These are phyloP conservation scores for Anoplopoma fimbria DNA, from an alignment of 2,113 vertebrate genomes.

Conservation along the genomic window DNA sequence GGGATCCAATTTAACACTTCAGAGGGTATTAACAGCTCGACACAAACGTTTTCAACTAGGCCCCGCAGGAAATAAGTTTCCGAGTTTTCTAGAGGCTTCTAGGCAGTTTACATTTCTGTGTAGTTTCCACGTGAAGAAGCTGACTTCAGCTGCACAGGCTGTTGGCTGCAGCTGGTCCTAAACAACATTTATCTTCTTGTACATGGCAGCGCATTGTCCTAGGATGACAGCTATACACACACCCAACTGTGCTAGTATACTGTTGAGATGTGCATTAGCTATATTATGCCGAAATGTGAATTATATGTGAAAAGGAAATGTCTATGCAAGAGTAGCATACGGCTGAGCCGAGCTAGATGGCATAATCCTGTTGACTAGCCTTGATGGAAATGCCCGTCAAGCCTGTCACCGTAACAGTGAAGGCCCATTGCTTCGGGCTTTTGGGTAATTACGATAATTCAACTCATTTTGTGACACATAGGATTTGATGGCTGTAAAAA, in stretches of 20 bases:
- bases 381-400: conserved; percentile 27
- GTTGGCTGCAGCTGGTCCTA: conserved; percentile 11
- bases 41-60: conserved; percentile 13
- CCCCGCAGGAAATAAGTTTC: conserved; percentile 26
- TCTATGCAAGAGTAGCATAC: background rate
- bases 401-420: background rate
- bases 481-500: background rate
- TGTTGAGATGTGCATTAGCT: background rate
- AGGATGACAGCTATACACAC: background rate
- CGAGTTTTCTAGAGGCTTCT: conserved; percentile 1
- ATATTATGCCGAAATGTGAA: no score
- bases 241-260: background rate
- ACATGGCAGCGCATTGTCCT: background rate
- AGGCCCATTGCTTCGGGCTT: background rate
- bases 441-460: conserved; percentile 1
- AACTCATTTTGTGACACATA: background rate
- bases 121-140: conserved; percentile 4
- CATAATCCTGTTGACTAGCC: conserved; percentile 24
- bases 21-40: conserved; percentile 49
- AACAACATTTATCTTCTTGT: conserved; percentile 23
- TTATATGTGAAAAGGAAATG: background rate
- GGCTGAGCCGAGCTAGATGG: background rate
- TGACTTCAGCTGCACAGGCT: conserved; percentile 6
- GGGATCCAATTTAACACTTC: conserved; percentile 47
- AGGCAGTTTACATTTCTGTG: conserved; percentile 20